These are phyloP conservation scores for Nomada fabriciana DNA, from an alignment of 2,888 invertebrate species.

Conservation along the genomic window DNA sequence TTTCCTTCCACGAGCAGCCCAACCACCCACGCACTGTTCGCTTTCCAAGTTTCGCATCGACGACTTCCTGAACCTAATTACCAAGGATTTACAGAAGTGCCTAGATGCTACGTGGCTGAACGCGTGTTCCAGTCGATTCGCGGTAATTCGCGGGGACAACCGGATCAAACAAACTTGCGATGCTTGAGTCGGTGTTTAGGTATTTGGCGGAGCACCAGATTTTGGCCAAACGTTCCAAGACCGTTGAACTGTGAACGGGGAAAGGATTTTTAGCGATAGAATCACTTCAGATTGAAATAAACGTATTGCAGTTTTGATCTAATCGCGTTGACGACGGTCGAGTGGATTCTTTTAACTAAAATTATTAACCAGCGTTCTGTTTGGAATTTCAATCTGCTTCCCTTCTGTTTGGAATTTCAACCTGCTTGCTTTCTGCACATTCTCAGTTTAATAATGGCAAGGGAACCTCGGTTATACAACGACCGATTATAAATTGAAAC, in stretches of 20 bases:
- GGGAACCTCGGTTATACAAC: too few relatives aligned
- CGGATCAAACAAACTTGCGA: background rate
- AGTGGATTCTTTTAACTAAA: background rate
- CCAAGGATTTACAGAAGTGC: background rate
- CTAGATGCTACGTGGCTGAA: background rate
- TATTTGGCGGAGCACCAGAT: too few relatives aligned
- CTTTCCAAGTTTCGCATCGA: slow-evolving; percentile 5
- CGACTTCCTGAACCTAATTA: slow-evolving; percentile 27
- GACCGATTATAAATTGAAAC: too few relatives aligned
- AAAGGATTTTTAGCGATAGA: too few relatives aligned
- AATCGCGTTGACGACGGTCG: background rate
- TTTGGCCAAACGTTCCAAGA: too few relatives aligned
- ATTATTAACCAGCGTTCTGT: background rate
- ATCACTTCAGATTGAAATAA: too few relatives aligned
- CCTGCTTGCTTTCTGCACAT: background rate
- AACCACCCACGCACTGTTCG: background rate
- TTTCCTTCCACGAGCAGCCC: slow-evolving; percentile 5
- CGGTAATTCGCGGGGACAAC: background rate
- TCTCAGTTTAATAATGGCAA: background rate
- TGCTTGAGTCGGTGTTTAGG: too few relatives aligned
- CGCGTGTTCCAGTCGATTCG: background rate
- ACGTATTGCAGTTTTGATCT: too few relatives aligned
- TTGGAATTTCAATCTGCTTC: background rate
- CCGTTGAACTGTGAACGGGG: too few relatives aligned
- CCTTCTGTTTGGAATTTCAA: background rate